Evolutionary conservation across 2,797 vertebrate genomes (phyloP), one percentile per base, ranked within the genome.

Genomic region (Ptychobarbus kaznakovi): DNA sequence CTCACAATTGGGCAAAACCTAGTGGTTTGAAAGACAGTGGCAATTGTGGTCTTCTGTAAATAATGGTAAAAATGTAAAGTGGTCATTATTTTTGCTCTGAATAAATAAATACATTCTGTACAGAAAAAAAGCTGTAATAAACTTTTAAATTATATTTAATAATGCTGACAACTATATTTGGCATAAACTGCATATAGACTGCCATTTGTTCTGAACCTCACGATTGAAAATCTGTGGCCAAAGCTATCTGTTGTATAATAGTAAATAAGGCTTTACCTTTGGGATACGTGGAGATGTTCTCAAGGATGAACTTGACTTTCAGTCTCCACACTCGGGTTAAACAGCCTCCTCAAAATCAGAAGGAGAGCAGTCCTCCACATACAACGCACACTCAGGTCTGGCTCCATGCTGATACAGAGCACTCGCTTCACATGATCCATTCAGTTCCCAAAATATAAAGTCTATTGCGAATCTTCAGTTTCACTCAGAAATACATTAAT

Each of bases 201-300:
- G 12, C n/a, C 6, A 11, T 35, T 32, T 18, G 3, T 46, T 72
- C 12, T 16, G 1, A 82, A 68, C 72, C 61, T 51, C 75, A 22
- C 61, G 32, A 74, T 49, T 75, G 13, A 76, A 86, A 86, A 15
- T 25, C n/a, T 12, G 12, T 70, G 12, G 6, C 22, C 70, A 28
- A 28, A 46, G 28, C 13, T 18, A 1, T 25, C 46, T 32, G 44
- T 32, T 74, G 28, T 35, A 22, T 77, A 38, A 9, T 25, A n/a
- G 35, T 10, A 32, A 44, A 72, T 2, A n/a, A 8, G 13, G 8
- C 46, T 28, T 42, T 40, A n/a, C 32, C 4, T 81, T 58, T 81
- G 22, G 15, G 13, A 56, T 40, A 44, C 1, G 2, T 82, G 32
- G 40, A 18, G 15, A 65, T 61, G 32, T 28, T 81, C 46, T 42